A percentile compares a stretch with the other conserved stretches of the same genome.
Conservation (phyloP, 2,113 vertebrate genomes). For the Okapia johnstoni region DNA sequence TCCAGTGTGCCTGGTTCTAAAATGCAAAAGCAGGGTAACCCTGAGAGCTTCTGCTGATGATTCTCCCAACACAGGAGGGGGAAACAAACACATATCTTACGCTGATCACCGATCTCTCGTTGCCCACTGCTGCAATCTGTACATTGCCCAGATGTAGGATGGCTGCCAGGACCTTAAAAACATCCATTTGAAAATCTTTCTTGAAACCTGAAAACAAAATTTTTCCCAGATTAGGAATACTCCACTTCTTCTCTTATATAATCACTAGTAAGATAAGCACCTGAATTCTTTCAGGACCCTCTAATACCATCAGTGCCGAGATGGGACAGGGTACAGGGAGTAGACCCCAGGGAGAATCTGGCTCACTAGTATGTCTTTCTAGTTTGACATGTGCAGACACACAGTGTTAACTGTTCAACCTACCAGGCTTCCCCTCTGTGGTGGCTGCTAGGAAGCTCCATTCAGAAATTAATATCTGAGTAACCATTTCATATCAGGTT, state of each 20-base stretch:
- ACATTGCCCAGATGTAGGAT: slow-evolving; percentile 96
- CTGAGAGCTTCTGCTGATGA: accelerated
- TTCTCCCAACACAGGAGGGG: neutral
- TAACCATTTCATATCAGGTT: neutral
- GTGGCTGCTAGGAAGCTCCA: neutral
- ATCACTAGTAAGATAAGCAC: neutral
- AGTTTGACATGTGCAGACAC: neutral
- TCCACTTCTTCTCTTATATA: neutral
- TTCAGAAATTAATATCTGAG: neutral
- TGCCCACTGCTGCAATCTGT: slow-evolving; percentile 82
- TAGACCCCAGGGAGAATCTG: neutral
- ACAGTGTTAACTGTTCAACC: accelerated
- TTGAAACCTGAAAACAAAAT: slow-evolving; percentile 85
- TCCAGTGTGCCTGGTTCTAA: neutral
- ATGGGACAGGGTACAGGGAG: neutral
- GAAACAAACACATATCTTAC: slow-evolving; percentile 80
- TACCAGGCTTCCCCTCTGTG: neutral
- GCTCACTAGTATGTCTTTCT: neutral
- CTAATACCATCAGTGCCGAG: neutral
- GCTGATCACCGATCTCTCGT: slow-evolving; percentile 87
- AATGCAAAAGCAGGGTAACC: neutral
- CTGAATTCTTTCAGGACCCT: neutral
- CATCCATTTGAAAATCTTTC: slow-evolving; percentile 89
- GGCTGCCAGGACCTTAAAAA: slow-evolving; percentile 92
- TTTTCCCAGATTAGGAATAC: neutral